These are phyloP conservation scores for Schizotus pectinicornis DNA, from an alignment of 2,888 invertebrate genomes.

Conservation along the genomic window DNA sequence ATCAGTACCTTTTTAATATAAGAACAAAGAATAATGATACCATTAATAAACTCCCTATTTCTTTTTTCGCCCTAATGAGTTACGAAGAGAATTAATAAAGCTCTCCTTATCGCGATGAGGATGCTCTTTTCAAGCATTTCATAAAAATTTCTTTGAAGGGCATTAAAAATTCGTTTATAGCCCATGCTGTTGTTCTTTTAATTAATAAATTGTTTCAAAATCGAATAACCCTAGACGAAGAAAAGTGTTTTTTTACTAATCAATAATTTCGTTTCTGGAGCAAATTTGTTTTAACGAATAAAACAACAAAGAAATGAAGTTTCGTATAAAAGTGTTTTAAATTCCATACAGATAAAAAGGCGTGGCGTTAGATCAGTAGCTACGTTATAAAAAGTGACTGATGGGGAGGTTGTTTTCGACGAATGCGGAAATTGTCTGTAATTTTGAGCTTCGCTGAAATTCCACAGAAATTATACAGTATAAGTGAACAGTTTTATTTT, in stretches of 20 bases:
- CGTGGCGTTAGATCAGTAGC: conserved; percentile 12
- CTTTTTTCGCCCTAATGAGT: conserved; percentile 23
- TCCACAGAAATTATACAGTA: background rate
- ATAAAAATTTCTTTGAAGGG: background rate
- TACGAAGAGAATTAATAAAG: conserved; percentile 27
- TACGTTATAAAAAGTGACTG: conserved; percentile 9
- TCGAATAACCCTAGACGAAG: background rate
- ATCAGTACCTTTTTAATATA: conserved; percentile 28
- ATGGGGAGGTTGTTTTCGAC: conserved; percentile 10
- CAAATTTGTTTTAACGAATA: background rate
- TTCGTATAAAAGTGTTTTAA: conserved; percentile 3
- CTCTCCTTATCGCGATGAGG: conserved; percentile 20
- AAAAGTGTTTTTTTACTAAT: background rate
- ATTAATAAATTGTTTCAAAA: background rate
- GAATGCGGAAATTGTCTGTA: conserved; percentile 12
- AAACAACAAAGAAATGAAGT: conserved; percentile 1
- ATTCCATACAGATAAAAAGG: conserved; percentile 6
- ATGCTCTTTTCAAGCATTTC: conserved; percentile 9
- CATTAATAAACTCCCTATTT: conserved; percentile 28
- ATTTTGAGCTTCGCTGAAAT: conserved; percentile 8
- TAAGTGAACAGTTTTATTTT: too few species aligned
- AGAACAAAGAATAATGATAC: conserved; percentile 25
- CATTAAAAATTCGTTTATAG: conserved; percentile 9
- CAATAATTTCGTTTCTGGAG: background rate
- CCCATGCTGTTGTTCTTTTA: background rate